Evolutionary conservation across 2,888 invertebrate genomes (phyloP).

Genomic region (Epistrophe eligans): DNA sequence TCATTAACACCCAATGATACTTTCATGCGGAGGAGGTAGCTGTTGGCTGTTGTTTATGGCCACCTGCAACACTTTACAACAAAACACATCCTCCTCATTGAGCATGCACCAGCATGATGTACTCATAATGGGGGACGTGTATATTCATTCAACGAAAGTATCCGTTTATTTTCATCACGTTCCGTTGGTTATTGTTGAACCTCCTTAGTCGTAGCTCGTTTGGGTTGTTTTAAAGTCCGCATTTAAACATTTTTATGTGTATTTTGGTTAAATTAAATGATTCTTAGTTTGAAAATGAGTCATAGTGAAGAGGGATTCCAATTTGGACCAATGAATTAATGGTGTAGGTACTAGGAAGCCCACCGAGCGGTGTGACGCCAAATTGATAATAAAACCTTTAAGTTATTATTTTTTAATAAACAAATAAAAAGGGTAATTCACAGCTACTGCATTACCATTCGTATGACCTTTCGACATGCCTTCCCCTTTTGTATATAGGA

Average conservation of each 20-base stretch:
- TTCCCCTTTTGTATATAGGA: background rate
- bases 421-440: background rate
- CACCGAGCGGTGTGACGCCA: conserved; percentile 38
- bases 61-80: conserved; percentile 60
- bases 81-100: conserved; percentile 61
- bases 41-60: conserved; percentile 29
- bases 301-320: background rate
- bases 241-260: background rate
- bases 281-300: background rate
- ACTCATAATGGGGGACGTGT: conserved; percentile 39
- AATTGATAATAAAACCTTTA: conserved; percentile 25
- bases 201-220: background rate
- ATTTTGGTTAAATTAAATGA: background rate
- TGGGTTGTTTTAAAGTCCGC: conserved; percentile 5
- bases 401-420: background rate
- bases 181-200: conserved; percentile 37
- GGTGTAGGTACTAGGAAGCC: background rate
- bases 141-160: conserved; percentile 20
- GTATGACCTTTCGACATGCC: background rate
- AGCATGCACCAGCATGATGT: conserved; percentile 49
- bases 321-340: background rate
- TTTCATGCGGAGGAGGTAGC: conserved; percentile 55
- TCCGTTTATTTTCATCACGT: conserved; percentile 70
- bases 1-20: conserved; percentile 71
- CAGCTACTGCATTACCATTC: background rate